Percentiles rank a stretch among this genome's conserved stretches.
Evolutionary conservation across 2,113 vertebrate genomes (phyloP).

Genomic region (Neomonachus schauinslandi): DNA sequence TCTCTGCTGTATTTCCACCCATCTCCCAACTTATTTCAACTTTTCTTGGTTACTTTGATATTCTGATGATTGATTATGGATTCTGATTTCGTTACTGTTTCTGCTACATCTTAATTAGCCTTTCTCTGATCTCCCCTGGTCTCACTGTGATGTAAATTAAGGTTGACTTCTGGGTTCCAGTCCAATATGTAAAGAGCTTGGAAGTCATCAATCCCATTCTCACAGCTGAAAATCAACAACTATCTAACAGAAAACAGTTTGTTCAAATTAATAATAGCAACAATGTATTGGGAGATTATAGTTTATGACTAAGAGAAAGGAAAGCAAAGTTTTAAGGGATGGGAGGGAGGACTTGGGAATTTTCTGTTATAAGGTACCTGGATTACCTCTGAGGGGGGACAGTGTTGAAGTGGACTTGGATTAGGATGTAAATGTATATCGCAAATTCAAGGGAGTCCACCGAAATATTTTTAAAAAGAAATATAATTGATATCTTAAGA

Average conservation of each 20-base stretch:
- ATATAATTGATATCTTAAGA: background rate
- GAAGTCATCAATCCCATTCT: background rate
- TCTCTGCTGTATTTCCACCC: background rate
- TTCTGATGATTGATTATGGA: background rate
- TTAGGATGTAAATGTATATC: background rate
- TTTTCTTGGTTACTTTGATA: conserved; percentile 6
- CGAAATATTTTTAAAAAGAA: background rate
- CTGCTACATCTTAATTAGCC: background rate
- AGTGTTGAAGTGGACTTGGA: background rate
- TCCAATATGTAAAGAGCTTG: background rate
- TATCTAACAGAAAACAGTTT: background rate
- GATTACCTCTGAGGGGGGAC: background rate
- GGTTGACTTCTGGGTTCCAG: background rate
- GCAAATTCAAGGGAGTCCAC: background rate
- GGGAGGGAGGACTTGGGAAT: background rate
- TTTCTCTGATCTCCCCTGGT: background rate
- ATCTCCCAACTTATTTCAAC: background rate
- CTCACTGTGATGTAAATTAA: background rate
- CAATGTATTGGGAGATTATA: background rate
- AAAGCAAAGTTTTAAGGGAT: background rate
- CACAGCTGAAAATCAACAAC: background rate
- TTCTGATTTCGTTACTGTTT: conserved; percentile 46
- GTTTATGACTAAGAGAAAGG: background rate
- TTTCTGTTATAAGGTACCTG: background rate
- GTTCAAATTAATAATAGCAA: conserved; percentile 13